Percentiles rank a stretch among this genome's conserved stretches.
These are phyloP conservation scores for Linyphia triangularis DNA, from an alignment of 2,888 invertebrate species.

Conservation along the genomic window DNA sequence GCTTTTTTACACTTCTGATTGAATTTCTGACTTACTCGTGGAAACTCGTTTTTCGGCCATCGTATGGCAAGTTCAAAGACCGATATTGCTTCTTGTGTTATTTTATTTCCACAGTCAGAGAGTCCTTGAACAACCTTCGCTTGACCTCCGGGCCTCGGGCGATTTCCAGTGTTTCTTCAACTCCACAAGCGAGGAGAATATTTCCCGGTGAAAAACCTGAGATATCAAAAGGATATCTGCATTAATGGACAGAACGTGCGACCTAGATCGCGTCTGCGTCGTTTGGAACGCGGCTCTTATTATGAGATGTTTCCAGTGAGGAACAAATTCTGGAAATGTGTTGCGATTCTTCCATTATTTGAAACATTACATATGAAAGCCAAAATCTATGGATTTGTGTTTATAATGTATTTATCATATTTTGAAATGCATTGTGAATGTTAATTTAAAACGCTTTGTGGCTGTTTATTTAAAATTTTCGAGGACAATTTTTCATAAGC, in stretches of 20 bases:
- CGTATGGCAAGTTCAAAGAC: slow-evolving; percentile 49
- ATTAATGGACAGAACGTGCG: slow-evolving; percentile 18
- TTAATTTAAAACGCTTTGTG: too few relatives aligned
- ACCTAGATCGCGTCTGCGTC: not conserved
- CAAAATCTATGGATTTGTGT: too few relatives aligned
- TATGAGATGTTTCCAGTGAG: too few relatives aligned
- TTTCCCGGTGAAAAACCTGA: slow-evolving; percentile 9
- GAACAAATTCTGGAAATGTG: too few relatives aligned
- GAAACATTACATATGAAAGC: too few relatives aligned
- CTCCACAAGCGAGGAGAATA: slow-evolving; percentile 9
- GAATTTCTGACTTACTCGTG: not conserved
- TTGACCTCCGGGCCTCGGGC: slow-evolving; percentile 51
- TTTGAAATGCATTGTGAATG: too few relatives aligned
- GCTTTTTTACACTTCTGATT: not conserved
- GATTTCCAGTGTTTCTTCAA: slow-evolving; percentile 9
- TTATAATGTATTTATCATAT: too few relatives aligned
- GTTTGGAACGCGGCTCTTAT: too few relatives aligned
- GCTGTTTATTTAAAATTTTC: too few relatives aligned
- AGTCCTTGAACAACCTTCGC: slow-evolving; percentile 71
- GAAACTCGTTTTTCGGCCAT: slow-evolving; percentile 34
- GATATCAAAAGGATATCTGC: slow-evolving; percentile 7
- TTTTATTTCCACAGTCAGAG: slow-evolving; percentile 3
- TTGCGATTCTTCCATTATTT: too few relatives aligned
- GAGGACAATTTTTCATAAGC: too few relatives aligned
- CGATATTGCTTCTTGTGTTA: not conserved